Evolutionary conservation across 2,113 vertebrate genomes (phyloP).

Genomic region (Antigone vipio): DNA sequence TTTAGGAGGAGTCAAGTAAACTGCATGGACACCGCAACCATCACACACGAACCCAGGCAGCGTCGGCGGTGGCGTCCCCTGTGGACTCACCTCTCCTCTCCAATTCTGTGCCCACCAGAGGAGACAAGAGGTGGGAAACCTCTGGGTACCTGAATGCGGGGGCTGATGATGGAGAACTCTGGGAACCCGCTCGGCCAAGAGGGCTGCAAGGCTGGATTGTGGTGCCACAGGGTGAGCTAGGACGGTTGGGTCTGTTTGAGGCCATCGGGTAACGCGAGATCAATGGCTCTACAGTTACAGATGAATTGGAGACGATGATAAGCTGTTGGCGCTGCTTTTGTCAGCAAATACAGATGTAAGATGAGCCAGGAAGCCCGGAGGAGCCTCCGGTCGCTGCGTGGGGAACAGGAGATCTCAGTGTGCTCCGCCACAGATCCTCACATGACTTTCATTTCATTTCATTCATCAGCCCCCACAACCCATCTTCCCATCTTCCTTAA

Average conservation of each 20-base stretch:
- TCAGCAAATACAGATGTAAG: neutral
- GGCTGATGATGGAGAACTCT: neutral
- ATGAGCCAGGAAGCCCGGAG: neutral
- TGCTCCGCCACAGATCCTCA: neutral
- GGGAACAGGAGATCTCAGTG: neutral
- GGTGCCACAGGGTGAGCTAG: neutral
- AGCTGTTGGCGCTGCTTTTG: neutral
- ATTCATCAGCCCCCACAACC: neutral
- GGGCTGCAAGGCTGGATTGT: rapidly evolving
- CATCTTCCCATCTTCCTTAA: neutral
- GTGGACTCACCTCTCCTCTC: neutral
- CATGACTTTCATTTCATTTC: neutral
- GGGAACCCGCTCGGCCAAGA: neutral
- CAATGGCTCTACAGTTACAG: neutral
- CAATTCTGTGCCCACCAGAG: neutral
- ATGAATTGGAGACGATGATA: neutral
- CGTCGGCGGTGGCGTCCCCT: neutral
- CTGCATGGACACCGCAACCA: rapidly evolving
- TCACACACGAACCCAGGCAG: neutral
- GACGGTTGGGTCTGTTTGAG: neutral
- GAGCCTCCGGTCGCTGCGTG: rapidly evolving
- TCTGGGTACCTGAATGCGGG: neutral
- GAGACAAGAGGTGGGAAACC: neutral
- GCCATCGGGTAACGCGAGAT: rapidly evolving
- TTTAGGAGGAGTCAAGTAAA: neutral